Base-by-base conservation (phyloP, 2,888 invertebrate species). In the Podotricha telesiphe region DNA sequence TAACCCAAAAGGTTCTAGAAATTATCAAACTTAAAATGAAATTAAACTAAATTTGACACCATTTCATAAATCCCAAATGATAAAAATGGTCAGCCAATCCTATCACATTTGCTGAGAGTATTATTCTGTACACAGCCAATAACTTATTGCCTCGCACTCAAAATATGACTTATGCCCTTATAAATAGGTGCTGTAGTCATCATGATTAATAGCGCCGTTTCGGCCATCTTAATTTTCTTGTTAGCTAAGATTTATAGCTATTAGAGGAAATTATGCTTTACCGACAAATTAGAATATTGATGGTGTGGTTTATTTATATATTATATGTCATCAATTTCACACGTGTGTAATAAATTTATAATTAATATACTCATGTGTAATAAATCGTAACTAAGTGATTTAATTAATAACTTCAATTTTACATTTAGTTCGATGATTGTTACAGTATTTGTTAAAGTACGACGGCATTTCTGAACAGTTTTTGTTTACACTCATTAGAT, bases 231-330 rank as follows among this genome's bases (percentile, higher is more conserved):
- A 66, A 73, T 73, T 70, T 66, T 63, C 34, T 56, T 34, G 70
- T 69, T 69, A 71, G 69, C 51, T 48, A 47, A 62, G 67, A 71
- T 69, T 69, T 73, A 73, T 73, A 67, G 53, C 65, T 65, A 42
- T 69, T 71, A 71, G 70, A 70, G 61, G 65, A 68, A 74, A 73
- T 75, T 75, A 74, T 73, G 66, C 68, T 56, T 19, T 3, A 10
- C 62, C 59, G 67, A 72, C 74, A 73, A 73, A 76, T 76, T 74
- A 71, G 70, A 75, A 74, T 72, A 74, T 73, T 69, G 73, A 74
- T 74, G 72, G 64, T 50, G 40, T 7, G 17, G 61, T n/a, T 65
- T 62, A 67, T 65, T 55, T 55, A 55, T 55, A 34, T 55, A 55
- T 55, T 19, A 50, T 42, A 56, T 48, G 11, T 56, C 62, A 65